A percentile compares a stretch with the other conserved stretches of the same genome.
phyloP scores from a whole-genome alignment of 2,888 invertebrate genomes.

The Belgica antarctica region DNA sequence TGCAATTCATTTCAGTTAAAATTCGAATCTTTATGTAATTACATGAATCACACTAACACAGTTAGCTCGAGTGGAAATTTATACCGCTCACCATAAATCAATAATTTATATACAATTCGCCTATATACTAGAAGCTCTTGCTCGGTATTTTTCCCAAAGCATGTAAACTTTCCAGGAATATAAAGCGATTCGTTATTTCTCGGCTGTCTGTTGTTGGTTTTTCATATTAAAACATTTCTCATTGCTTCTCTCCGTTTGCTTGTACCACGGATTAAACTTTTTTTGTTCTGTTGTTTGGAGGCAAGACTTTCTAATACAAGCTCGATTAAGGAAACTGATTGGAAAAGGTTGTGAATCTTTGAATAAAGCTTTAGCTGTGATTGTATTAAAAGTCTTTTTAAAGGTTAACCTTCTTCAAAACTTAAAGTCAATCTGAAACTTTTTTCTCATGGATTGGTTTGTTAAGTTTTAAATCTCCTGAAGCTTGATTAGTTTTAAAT shows the following conservation, averaged over 20 bases:
- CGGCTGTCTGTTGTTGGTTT: conserved; percentile 11
- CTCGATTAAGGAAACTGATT: too few species aligned
- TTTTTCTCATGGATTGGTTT: too few species aligned
- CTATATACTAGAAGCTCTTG: not conserved
- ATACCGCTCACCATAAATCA: conserved; percentile 35
- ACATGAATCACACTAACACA: conserved; percentile 32
- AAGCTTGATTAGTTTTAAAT: too few species aligned
- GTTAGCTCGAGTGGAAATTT: conserved; percentile 30
- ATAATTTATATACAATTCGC: conserved; percentile 35
- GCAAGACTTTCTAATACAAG: too few species aligned
- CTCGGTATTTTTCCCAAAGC: not conserved
- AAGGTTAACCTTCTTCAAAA: too few species aligned
- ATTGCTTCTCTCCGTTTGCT: not conserved
- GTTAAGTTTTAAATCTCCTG: too few species aligned
- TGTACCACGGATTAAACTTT: conserved; percentile 7
- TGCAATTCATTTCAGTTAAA: conserved; percentile 16
- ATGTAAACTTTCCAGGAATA: not conserved
- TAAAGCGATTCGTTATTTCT: not conserved
- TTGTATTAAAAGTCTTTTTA: too few species aligned
- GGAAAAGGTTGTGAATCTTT: too few species aligned
- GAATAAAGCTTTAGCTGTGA: too few species aligned
- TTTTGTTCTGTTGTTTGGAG: conserved; percentile 12
- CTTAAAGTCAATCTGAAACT: too few species aligned
- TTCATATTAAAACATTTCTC: conserved; percentile 13
- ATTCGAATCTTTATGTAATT: not conserved